Conservation (phyloP, 2,888 invertebrate genomes). For the Epistrophella euchroma region DNA sequence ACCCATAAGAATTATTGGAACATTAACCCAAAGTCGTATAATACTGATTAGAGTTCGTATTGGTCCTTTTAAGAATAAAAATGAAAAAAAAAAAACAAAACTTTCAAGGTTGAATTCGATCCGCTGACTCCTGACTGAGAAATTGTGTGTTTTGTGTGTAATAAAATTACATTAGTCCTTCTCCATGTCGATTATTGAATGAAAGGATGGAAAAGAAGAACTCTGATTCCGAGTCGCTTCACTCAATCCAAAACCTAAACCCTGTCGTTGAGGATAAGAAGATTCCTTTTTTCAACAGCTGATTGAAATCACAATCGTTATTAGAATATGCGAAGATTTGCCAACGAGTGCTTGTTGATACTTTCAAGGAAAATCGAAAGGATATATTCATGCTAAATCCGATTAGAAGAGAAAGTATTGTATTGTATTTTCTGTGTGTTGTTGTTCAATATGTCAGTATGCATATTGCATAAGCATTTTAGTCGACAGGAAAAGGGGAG, state of each 20-base stretch:
- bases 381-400: conserved; percentile 34
- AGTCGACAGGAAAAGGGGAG: background rate
- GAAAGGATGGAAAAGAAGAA: background rate
- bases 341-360: conserved; percentile 1
- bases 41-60: conserved; percentile 38
- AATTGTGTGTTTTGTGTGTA: conserved; percentile 36
- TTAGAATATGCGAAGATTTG: conserved; percentile 7
- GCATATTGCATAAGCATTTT: background rate
- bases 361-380: background rate
- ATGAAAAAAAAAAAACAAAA: background rate
- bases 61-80: conserved; percentile 30
- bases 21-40: conserved; percentile 32
- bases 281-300: conserved; percentile 56
- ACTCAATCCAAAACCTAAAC: background rate
- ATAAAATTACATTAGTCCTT: conserved; percentile 53
- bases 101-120: conserved; percentile 34
- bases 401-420: conserved; percentile 26
- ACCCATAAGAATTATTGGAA: conserved; percentile 55
- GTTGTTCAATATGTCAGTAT: background rate
- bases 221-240: background rate
- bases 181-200: conserved; percentile 3
- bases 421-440: background rate
- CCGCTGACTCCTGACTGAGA: background rate
- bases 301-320: conserved; percentile 54
- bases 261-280: conserved; percentile 27